A percentile compares a stretch with the other conserved stretches of the same genome.
These are phyloP conservation scores for Magallana ariakensis DNA, from an alignment of 1,140 invertebrate species.

Conservation along the genomic window DNA sequence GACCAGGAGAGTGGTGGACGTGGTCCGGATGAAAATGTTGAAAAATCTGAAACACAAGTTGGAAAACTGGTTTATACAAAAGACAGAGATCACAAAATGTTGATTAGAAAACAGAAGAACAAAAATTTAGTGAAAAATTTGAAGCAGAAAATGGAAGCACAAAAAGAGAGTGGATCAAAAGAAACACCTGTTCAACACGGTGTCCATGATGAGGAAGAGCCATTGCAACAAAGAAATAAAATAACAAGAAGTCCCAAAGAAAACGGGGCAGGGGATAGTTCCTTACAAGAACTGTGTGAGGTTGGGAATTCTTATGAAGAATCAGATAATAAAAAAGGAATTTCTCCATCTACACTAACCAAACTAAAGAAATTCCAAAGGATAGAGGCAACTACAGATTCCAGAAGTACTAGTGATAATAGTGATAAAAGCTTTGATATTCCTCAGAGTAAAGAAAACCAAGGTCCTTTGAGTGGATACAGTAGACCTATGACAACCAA, in stretches of 20 bases:
- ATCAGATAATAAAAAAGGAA: not conserved
- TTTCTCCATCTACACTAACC: conserved; percentile 13
- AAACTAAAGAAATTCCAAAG: conserved; percentile 6
- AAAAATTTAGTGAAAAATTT: not conserved
- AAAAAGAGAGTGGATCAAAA: not conserved
- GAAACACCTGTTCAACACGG: not conserved
- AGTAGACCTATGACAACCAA: not conserved
- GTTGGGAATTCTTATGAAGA: not conserved
- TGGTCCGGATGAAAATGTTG: not conserved
- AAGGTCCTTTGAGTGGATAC: too few species aligned
- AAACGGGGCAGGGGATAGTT: not conserved
- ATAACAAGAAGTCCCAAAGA: not conserved
- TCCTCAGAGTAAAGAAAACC: too few species aligned
- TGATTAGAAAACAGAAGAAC: conserved; percentile 18
- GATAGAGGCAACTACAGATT: not conserved
- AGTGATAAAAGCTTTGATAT: not conserved
- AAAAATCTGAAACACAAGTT: not conserved
- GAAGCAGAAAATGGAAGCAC: not conserved
- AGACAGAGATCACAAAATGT: not conserved
- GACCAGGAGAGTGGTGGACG: not conserved
- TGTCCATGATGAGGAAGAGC: not conserved
- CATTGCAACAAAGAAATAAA: not conserved
- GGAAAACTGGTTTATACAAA: not conserved
- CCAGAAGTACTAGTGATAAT: not conserved
- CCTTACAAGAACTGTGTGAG: not conserved